Evolutionary conservation across 2,113 vertebrate genomes (phyloP).

Genomic region (Struthidea cinerea): DNA sequence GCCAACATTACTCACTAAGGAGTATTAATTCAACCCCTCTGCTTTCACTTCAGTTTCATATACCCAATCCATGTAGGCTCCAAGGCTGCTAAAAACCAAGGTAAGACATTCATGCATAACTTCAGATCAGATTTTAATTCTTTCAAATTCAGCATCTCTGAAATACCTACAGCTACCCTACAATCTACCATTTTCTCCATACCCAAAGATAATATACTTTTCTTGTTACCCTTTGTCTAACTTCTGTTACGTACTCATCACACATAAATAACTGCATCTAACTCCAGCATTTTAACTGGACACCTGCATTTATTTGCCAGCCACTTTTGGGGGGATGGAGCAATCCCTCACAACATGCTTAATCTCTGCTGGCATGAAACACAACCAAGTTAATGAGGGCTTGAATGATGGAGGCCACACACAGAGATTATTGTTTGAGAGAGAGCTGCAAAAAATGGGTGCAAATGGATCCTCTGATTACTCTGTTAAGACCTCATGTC

Average conservation of each 20-base stretch:
- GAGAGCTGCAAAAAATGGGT: background rate
- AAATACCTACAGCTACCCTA: background rate
- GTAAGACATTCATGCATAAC: background rate
- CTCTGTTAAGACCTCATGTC: background rate
- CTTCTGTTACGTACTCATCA: background rate
- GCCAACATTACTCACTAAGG: background rate
- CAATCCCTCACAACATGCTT: background rate
- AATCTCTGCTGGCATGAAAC: background rate
- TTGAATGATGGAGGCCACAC: background rate
- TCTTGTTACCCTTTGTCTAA: background rate
- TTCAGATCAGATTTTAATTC: background rate
- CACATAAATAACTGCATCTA: background rate
- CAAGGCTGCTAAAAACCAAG: background rate
- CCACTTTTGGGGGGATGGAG: background rate
- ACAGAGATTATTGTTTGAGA: background rate
- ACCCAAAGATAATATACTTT: background rate
- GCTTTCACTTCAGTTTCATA: background rate
- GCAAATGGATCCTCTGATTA: background rate
- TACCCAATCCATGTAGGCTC: accelerated
- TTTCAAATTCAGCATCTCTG: background rate
- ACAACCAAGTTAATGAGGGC: background rate
- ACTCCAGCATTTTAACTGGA: background rate
- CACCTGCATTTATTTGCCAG: background rate
- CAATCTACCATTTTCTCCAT: background rate
- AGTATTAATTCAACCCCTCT: background rate